Evolutionary conservation across 2,888 invertebrate species (phyloP).

Genomic region (Mamestra brassicae): DNA sequence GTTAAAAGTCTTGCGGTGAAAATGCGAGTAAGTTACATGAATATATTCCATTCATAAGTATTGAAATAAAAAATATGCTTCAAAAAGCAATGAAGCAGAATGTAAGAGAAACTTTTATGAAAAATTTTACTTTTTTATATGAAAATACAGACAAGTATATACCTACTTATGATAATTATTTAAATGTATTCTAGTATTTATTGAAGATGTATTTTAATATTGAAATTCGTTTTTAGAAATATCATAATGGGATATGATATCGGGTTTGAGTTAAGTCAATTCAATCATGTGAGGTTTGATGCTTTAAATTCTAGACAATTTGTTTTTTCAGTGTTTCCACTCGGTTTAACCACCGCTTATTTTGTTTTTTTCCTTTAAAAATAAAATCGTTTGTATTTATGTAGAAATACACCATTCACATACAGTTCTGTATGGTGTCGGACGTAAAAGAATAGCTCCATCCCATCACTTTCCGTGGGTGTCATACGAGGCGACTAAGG

Average conservation of each 20-base stretch:
- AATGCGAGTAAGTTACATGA: constrained; percentile 45
- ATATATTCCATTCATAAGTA: constrained; percentile 51
- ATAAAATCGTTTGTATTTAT: neutral
- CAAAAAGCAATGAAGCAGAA: constrained; percentile 44
- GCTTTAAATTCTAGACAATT: neutral
- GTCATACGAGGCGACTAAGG: too few species aligned
- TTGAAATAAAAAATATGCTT: constrained; percentile 49
- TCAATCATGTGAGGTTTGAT: neutral
- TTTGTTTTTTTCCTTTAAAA: neutral
- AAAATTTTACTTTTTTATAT: constrained; percentile 45
- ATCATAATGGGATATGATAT: constrained; percentile 2
- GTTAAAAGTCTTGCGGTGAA: constrained; percentile 34
- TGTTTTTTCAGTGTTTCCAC: neutral
- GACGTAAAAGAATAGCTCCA: too few species aligned
- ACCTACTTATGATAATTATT: constrained; percentile 29
- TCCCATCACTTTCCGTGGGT: too few species aligned
- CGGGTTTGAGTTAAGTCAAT: neutral
- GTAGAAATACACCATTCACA: neutral
- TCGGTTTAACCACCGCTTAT: neutral
- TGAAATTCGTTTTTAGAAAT: constrained; percentile 6
- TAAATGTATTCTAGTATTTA: constrained; percentile 34
- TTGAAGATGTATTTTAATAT: constrained; percentile 8
- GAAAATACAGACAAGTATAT: constrained; percentile 23
- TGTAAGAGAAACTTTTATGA: constrained; percentile 23
- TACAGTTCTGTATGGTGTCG: too few species aligned